These are phyloP conservation scores for Ariolimax columbianus DNA, from an alignment of 2,888 invertebrate species.

Conservation along the genomic window DNA sequence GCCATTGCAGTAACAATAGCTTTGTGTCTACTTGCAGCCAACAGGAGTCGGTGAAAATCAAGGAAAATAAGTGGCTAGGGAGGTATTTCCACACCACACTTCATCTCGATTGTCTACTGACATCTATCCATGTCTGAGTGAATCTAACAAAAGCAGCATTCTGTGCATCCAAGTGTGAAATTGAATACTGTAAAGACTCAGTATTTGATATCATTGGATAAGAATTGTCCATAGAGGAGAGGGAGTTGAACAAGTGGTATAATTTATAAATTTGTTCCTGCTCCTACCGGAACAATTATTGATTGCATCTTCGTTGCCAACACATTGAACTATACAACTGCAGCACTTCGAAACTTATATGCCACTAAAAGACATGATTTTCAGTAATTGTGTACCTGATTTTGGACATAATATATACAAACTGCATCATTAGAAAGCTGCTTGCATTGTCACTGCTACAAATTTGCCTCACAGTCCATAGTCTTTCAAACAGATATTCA, in stretches of 20 bases:
- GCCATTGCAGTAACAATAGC: no score
- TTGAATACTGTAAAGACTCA: background rate
- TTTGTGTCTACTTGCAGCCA: background rate
- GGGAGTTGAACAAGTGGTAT: background rate
- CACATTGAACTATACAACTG: background rate
- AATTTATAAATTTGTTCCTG: background rate
- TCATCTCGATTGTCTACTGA: background rate
- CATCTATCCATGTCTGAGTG: background rate
- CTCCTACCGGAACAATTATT: background rate
- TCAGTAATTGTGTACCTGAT: background rate
- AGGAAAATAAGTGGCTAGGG: background rate
- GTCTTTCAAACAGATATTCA: slow-evolving; percentile 33
- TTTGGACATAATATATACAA: background rate
- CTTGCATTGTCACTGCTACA: background rate
- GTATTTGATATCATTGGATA: background rate
- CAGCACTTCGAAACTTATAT: background rate
- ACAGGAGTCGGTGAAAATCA: background rate
- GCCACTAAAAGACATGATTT: background rate
- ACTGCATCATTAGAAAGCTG: background rate
- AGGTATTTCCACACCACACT: background rate
- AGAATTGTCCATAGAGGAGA: background rate
- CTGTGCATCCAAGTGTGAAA: background rate
- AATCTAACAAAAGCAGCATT: background rate
- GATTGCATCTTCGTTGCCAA: background rate
- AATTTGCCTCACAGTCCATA: slow-evolving; percentile 6